These are phyloP conservation scores for Spicauda simplicius DNA, from an alignment of 2,888 invertebrate genomes.

Conservation along the genomic window DNA sequence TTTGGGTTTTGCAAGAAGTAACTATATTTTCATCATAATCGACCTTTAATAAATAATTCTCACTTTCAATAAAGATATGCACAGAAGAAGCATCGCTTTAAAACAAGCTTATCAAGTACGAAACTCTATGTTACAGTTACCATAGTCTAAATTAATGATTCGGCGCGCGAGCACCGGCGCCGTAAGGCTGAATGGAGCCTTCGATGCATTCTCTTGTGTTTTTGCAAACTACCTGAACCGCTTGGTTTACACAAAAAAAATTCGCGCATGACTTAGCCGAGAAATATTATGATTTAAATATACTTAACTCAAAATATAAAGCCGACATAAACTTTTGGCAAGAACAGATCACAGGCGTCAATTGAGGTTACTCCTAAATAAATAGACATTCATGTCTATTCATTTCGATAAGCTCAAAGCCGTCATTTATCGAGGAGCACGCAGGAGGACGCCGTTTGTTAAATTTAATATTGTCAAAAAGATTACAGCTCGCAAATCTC, in stretches of 20 bases:
- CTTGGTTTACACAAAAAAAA: neutral
- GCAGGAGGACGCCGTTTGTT: too few relatives aligned
- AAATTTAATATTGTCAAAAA: too few relatives aligned
- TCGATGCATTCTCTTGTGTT: neutral
- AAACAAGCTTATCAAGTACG: conserved; percentile 26
- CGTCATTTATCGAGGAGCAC: too few relatives aligned
- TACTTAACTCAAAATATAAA: too few relatives aligned
- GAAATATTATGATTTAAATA: neutral
- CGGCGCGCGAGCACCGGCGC: too few relatives aligned
- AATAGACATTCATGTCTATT: too few relatives aligned
- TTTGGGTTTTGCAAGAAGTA: conserved; percentile 3
- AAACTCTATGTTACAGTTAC: conserved; percentile 7
- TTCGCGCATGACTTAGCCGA: neutral
- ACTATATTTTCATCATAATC: conserved; percentile 4
- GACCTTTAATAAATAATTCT: conserved; percentile 37
- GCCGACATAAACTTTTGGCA: too few relatives aligned
- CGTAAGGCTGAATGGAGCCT: too few relatives aligned
- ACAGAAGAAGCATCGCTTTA: conserved; percentile 30
- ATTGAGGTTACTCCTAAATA: too few relatives aligned
- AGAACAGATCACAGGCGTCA: too few relatives aligned
- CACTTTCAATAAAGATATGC: conserved; percentile 35
- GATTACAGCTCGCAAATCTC: too few relatives aligned
- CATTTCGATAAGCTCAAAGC: too few relatives aligned
- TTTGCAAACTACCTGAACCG: neutral
- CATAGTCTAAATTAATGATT: neutral